Percentiles rank a stretch among this genome's conserved stretches.
Evolutionary conservation across 2,888 invertebrate species (phyloP).

Genomic region (Drosophila setosimentum): DNA sequence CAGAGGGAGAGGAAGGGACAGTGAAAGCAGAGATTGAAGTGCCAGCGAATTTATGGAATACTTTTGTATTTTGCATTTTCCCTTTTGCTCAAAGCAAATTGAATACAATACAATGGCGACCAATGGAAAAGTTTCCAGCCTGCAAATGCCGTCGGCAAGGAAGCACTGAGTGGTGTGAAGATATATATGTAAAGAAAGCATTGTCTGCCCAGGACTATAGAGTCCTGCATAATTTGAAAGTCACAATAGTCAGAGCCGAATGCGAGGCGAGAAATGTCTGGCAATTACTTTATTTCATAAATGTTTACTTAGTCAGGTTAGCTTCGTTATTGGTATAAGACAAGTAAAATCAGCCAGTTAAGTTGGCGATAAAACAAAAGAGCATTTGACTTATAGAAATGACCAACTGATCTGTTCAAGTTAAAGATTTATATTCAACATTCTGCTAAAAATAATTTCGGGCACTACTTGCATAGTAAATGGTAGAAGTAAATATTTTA

Average conservation of each 20-base stretch:
- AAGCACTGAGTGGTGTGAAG: conserved; percentile 29
- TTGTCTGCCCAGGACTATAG: conserved; percentile 31
- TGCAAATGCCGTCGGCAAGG: conserved; percentile 34
- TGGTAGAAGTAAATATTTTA: not conserved
- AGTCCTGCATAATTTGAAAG: conserved; percentile 43
- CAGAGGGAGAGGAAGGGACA: not conserved
- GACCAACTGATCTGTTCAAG: not conserved
- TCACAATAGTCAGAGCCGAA: conserved; percentile 24
- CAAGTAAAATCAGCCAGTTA: conserved; percentile 35
- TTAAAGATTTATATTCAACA: not conserved
- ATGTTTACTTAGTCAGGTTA: conserved; percentile 8
- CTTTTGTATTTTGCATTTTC: conserved; percentile 43
- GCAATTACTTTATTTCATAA: conserved; percentile 33
- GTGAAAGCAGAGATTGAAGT: conserved; percentile 65
- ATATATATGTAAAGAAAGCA: conserved; percentile 16
- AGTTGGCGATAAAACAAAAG: not conserved
- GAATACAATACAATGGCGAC: conserved; percentile 73
- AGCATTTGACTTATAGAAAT: not conserved
- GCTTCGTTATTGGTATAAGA: not conserved
- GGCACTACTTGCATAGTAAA: not conserved
- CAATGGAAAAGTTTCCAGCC: conserved; percentile 30
- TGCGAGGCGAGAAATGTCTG: conserved; percentile 2
- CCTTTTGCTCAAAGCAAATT: conserved; percentile 64
- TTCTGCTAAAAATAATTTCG: no score
- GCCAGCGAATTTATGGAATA: conserved; percentile 80